Evolutionary conservation across 2,888 invertebrate species (phyloP).

Genomic region (Crepidodera aurea): DNA sequence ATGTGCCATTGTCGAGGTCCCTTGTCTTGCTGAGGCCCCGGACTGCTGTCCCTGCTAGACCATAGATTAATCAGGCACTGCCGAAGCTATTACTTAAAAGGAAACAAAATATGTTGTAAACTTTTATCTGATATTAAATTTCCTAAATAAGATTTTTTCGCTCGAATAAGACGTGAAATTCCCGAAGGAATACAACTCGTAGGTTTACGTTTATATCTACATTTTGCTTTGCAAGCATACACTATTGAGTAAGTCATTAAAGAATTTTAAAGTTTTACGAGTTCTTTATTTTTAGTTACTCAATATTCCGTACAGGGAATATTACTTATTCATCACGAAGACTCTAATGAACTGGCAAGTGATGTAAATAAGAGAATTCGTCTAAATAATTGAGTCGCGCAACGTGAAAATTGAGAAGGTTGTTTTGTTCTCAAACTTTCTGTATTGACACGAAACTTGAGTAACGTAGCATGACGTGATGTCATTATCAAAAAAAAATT

Average conservation of each 20-base stretch:
- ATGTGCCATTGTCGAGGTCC: too few relatives aligned
- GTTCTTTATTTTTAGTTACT: slow-evolving; percentile 9
- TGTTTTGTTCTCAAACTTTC: not conserved
- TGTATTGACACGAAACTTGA: not conserved
- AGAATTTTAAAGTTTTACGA: slow-evolving; percentile 2
- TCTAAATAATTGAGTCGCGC: slow-evolving; percentile 2
- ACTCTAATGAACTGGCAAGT: slow-evolving; percentile 13
- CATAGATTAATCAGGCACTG: too few relatives aligned
- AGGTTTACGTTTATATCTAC: too few relatives aligned
- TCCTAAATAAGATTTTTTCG: too few relatives aligned
- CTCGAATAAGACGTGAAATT: too few relatives aligned
- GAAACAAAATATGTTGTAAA: too few relatives aligned
- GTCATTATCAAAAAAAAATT: not conserved
- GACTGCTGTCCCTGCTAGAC: too few relatives aligned
- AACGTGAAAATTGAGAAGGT: slow-evolving; percentile 1
- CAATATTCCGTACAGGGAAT: slow-evolving; percentile 4
- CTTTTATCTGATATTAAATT: too few relatives aligned
- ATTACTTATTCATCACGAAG: slow-evolving; percentile 11
- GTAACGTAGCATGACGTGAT: not conserved
- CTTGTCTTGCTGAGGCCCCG: too few relatives aligned
- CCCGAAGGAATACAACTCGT: too few relatives aligned
- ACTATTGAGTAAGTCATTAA: slow-evolving; percentile 7
- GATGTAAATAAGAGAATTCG: slow-evolving; percentile 8
- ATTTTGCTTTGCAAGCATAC: not conserved
- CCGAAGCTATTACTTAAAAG: too few relatives aligned